A percentile compares a stretch with the other conserved stretches of the same genome.
Evolutionary conservation across 2,888 invertebrate species (phyloP).

Genomic region (Rhagium mordax): DNA sequence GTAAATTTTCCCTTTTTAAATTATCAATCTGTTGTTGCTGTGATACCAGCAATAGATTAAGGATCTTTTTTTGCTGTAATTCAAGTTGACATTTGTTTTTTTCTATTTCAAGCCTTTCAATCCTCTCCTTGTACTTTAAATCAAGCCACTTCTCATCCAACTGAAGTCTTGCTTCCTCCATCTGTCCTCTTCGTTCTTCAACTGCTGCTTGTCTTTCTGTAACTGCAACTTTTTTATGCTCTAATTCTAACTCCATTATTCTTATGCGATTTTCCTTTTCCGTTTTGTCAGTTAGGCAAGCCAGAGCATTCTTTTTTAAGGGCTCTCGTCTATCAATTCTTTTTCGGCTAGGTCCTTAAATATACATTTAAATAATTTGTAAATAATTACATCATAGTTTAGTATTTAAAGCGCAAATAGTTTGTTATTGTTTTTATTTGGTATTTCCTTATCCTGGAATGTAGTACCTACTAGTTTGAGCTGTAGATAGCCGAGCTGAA

Average conservation of each 20-base stretch:
- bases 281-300: conserved; percentile 14
- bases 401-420: background rate
- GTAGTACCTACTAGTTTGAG: background rate
- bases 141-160: background rate
- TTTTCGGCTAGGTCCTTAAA: conserved; percentile 15
- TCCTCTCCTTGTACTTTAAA: background rate
- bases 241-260: conserved; percentile 26
- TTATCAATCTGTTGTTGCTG: background rate
- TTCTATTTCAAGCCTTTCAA: background rate
- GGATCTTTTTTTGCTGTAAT: background rate
- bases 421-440: background rate
- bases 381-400: background rate
- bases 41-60: background rate
- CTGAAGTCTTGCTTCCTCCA: background rate
- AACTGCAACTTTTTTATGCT: conserved; percentile 3
- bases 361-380: background rate
- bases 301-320: conserved; percentile 7
- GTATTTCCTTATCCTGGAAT: background rate
- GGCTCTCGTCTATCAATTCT: conserved; percentile 17
- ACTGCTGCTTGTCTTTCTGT: conserved; percentile 1
- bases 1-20: background rate
- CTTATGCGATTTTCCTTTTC: conserved; percentile 14
- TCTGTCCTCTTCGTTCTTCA: background rate
- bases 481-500: background rate
- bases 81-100: background rate